A percentile compares a stretch with the other conserved stretches of the same genome.
These are phyloP conservation scores for Drosophila willistoni DNA, from an alignment of 1,140 invertebrate species.

Conservation along the genomic window DNA sequence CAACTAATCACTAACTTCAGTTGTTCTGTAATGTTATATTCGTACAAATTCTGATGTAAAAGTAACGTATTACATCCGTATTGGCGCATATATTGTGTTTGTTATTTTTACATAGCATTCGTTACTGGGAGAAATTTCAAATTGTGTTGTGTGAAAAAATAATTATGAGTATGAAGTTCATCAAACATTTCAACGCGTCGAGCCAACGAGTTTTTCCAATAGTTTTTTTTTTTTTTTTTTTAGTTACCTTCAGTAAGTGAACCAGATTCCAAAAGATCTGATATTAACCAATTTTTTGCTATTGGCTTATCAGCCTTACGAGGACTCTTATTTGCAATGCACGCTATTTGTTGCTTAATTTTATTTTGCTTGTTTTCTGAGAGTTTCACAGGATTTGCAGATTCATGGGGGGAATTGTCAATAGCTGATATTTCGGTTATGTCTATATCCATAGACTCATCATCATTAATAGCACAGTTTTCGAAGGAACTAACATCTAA, in stretches of 20 bases:
- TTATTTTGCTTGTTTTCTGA: slow-evolving; percentile 40
- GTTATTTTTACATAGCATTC: no score
- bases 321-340: slow-evolving; percentile 22
- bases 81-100: no score
- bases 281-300: slow-evolving; percentile 1
- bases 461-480: slow-evolving; percentile 33
- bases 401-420: slow-evolving; percentile 36
- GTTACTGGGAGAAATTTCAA: no score
- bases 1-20: no score
- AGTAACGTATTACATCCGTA: no score
- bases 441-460: slow-evolving; percentile 67
- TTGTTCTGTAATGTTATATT: no score
- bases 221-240: no score
- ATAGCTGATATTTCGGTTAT: slow-evolving; percentile 63
- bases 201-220: no score
- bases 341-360: slow-evolving; percentile 14
- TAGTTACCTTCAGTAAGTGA: neutral
- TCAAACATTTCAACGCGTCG: no score
- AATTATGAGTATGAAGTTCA: no score
- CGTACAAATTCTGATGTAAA: no score
- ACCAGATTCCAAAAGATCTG: neutral
- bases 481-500: slow-evolving; percentile 34
- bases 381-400: slow-evolving; percentile 20
- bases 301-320: slow-evolving; percentile 12
- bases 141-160: no score